Evolutionary conservation across 2,888 invertebrate species (phyloP).

Genomic region (Dryobota labecula): DNA sequence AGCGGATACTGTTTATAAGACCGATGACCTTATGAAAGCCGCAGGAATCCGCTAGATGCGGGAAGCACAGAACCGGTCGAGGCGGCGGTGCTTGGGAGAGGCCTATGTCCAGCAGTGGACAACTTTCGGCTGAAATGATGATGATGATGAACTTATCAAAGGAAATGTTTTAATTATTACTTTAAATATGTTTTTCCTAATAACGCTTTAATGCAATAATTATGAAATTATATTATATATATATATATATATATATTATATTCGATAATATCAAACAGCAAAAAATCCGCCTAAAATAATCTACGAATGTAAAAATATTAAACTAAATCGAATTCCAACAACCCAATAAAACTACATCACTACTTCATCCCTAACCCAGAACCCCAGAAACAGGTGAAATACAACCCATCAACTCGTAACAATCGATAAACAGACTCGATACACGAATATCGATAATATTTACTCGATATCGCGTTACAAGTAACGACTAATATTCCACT

Average conservation of each 20-base stretch:
- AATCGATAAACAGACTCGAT: constrained; percentile 63
- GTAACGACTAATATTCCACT: constrained; percentile 73
- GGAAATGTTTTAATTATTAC: not conserved
- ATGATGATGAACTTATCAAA: not conserved
- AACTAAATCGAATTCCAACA: not conserved
- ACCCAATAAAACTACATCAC: constrained; percentile 4
- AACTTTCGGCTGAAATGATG: no score
- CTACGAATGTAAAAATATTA: not conserved
- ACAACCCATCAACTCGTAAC: constrained; percentile 39
- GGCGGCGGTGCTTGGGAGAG: no score
- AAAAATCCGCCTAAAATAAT: not conserved
- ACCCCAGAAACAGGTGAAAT: constrained; percentile 44
- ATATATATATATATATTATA: not conserved
- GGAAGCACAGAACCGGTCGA: no score
- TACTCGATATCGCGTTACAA: constrained; percentile 72
- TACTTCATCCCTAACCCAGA: constrained; percentile 31
- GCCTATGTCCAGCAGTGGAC: no score
- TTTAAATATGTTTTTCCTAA: not conserved
- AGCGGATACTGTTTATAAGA: no score
- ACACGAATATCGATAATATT: constrained; percentile 69
- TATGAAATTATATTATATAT: not conserved
- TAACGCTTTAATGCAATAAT: not conserved
- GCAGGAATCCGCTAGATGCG: no score
- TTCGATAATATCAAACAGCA: not conserved
- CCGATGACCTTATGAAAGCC: no score